Percentiles rank a stretch among this genome's conserved stretches.
Evolutionary conservation across 2,113 vertebrate species (phyloP).

Genomic region (Ameiurus melas): DNA sequence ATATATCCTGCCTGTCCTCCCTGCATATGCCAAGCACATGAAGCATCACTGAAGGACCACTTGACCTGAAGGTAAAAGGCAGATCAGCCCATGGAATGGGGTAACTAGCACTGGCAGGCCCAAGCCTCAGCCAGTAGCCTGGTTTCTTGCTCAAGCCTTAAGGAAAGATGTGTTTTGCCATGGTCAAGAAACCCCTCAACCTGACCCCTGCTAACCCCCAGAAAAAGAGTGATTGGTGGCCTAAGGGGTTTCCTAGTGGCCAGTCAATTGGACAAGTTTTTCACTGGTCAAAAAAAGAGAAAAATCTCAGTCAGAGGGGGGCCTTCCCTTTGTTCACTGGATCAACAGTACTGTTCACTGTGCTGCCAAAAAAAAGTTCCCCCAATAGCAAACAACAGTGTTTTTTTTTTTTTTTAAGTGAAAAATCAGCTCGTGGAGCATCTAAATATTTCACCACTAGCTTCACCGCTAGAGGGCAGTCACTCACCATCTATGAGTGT

Average conservation of each 20-base stretch:
- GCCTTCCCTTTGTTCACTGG: background rate
- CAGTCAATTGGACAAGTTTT: background rate
- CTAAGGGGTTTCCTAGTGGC: background rate
- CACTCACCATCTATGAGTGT: background rate
- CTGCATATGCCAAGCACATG: background rate
- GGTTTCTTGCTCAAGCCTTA: background rate
- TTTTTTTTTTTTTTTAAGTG: background rate
- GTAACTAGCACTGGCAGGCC: background rate
- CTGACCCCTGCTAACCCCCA: background rate
- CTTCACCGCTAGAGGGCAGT: constrained; percentile 12
- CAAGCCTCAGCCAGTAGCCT: background rate
- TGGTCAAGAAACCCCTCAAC: background rate
- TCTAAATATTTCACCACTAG: background rate
- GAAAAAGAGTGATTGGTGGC: background rate
- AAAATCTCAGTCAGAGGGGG: background rate
- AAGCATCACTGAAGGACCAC: background rate
- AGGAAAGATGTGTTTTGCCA: background rate
- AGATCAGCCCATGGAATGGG: background rate
- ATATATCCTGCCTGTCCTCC: background rate
- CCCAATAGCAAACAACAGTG: background rate
- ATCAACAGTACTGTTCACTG: background rate
- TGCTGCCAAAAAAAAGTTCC: background rate
- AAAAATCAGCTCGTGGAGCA: background rate
- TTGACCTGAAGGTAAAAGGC: background rate
- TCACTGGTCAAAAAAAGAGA: background rate